phyloP scores from a whole-genome alignment of 1,140 invertebrate genomes.

The Heliconius melpomene region DNA sequence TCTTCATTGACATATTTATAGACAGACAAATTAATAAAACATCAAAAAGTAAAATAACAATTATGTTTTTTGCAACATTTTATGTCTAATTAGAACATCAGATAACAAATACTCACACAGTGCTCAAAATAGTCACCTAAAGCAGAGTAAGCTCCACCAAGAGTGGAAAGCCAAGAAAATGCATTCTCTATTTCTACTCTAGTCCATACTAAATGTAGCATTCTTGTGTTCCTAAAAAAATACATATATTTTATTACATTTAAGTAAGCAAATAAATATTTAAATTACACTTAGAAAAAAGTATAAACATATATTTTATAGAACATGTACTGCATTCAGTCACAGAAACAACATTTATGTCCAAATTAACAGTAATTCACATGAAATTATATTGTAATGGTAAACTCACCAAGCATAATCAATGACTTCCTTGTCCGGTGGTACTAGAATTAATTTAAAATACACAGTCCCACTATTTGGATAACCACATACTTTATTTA shows the following conservation, averaged over 20 bases:
- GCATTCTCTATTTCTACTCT: constrained; percentile 89
- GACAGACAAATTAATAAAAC: neutral
- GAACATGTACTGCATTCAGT: neutral
- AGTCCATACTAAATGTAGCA: constrained; percentile 82
- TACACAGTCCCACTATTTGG: constrained; percentile 54
- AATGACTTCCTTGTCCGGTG: constrained; percentile 83
- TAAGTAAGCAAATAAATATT: constrained; percentile 13
- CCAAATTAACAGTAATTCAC: neutral
- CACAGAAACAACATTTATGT: neutral
- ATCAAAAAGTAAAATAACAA: neutral
- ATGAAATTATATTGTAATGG: neutral
- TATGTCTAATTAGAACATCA: neutral
- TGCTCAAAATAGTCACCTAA: constrained; percentile 91
- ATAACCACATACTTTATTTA: constrained; percentile 49
- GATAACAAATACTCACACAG: constrained; percentile 85
- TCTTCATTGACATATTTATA: neutral
- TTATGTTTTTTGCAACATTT: neutral
- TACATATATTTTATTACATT: constrained; percentile 28
- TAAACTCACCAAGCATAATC: constrained; percentile 85
- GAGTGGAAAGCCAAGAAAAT: constrained; percentile 97
- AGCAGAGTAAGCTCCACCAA: constrained; percentile 96
- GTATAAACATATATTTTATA: neutral
- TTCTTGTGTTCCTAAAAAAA: constrained; percentile 71
- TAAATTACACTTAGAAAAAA: neutral
- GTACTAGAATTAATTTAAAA: constrained; percentile 71